Percentiles rank a stretch among this genome's conserved stretches.
Evolutionary conservation across 2,113 vertebrate species (phyloP).

Genomic region (Laticauda laticaudata): DNA sequence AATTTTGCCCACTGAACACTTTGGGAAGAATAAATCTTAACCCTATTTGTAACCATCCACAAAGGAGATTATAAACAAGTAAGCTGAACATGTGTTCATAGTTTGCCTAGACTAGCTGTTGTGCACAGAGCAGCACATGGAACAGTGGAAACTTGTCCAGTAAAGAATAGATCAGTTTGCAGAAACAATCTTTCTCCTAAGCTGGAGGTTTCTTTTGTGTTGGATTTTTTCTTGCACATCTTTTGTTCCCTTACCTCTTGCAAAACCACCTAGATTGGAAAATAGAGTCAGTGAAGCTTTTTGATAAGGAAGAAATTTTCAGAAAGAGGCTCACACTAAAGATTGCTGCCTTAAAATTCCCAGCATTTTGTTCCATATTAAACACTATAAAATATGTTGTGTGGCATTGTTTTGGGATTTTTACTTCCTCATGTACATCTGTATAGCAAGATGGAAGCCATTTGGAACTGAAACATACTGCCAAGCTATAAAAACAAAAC

Average conservation of each 20-base stretch:
- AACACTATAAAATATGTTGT: neutral
- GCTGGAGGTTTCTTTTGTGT: neutral
- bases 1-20: neutral
- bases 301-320: neutral
- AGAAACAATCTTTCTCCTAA: neutral
- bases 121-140: neutral
- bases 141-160: neutral
- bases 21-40: neutral
- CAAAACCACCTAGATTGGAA: neutral
- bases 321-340: neutral
- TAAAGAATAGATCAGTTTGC: neutral
- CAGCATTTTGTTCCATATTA: neutral
- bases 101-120: neutral
- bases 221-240: neutral
- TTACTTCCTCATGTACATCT: neutral
- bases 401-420: neutral
- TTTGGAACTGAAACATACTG: conserved; percentile 14
- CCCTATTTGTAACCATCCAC: neutral
- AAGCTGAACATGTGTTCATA: neutral
- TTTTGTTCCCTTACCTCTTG: neutral
- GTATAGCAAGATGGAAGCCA: neutral
- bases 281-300: neutral
- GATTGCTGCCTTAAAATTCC: neutral
- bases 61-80: neutral
- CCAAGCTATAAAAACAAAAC: neutral